phyloP scores from a whole-genome alignment of 1,140 invertebrate genomes.

The Bombus fervidus region DNA sequence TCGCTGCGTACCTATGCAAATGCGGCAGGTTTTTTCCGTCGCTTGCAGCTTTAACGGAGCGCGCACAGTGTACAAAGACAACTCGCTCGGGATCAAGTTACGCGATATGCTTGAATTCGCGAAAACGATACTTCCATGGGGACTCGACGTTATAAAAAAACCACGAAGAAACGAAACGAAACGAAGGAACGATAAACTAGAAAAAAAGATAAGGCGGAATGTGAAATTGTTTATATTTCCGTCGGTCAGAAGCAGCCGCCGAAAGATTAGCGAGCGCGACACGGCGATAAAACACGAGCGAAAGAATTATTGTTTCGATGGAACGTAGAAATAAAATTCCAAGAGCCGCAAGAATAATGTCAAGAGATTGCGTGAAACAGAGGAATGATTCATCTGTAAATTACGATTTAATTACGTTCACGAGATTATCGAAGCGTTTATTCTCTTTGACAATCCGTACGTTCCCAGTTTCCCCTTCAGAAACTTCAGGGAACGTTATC shows the following conservation, averaged over 20 bases:
- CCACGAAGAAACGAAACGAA: background rate
- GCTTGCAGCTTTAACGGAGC: slow-evolving; percentile 5
- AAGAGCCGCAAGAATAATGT: background rate
- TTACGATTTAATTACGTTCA: slow-evolving; percentile 9
- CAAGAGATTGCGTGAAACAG: background rate
- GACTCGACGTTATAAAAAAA: background rate
- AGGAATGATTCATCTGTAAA: background rate
- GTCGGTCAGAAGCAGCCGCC: background rate
- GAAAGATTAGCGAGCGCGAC: background rate
- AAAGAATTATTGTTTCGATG: background rate
- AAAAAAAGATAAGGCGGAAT: too few relatives aligned
- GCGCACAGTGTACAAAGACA: slow-evolving; percentile 8
- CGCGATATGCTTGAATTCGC: background rate
- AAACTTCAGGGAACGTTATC: background rate
- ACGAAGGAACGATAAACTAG: background rate
- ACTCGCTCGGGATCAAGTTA: slow-evolving; percentile 7
- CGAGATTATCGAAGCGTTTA: slow-evolving; percentile 1
- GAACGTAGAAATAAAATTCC: background rate
- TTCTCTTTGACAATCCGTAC: background rate
- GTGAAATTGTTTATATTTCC: slow-evolving; percentile 3
- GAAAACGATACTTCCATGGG: too few relatives aligned
- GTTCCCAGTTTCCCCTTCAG: background rate
- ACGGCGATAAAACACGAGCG: background rate
- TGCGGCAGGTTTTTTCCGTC: background rate
- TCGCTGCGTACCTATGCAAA: slow-evolving; percentile 13